Percentiles rank a stretch among this genome's conserved stretches.
phyloP scores from a whole-genome alignment of 1,140 invertebrate genomes.

The Drosophila sulfurigaster region DNA sequence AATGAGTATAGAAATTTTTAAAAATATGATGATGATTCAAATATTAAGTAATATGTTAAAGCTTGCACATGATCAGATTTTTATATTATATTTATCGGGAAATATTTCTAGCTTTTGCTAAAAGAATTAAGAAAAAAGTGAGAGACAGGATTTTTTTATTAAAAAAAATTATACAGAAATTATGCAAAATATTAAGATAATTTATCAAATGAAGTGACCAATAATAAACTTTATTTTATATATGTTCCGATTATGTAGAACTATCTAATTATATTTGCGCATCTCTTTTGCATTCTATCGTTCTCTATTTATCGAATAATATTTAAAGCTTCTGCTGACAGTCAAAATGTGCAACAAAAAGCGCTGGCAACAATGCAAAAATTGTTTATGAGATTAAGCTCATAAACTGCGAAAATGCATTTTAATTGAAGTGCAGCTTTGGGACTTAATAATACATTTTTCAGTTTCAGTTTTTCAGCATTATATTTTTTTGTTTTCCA shows the following conservation, averaged over 20 bases:
- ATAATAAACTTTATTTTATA: not conserved
- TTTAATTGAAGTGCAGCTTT: constrained; percentile 84
- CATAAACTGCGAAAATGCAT: constrained; percentile 83
- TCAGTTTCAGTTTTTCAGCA: constrained; percentile 10
- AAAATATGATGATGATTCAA: not conserved
- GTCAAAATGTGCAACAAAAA: constrained; percentile 53
- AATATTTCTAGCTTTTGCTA: too few species aligned
- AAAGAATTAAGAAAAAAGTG: too few species aligned
- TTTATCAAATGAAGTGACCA: not conserved
- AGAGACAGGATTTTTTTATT: too few species aligned
- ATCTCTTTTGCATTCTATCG: not conserved
- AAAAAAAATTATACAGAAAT: too few species aligned
- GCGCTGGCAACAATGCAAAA: constrained; percentile 72
- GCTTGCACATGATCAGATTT: too few species aligned
- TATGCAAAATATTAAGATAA: too few species aligned
- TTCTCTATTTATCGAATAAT: constrained; percentile 2
- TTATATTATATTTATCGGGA: too few species aligned
- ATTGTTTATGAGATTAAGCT: constrained; percentile 84
- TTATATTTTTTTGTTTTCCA: constrained; percentile 16
- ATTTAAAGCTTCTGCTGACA: constrained; percentile 61
- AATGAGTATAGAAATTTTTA: too few species aligned
- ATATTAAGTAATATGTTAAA: too few species aligned
- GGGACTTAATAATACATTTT: constrained; percentile 75
- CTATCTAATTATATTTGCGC: not conserved
- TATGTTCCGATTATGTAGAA: not conserved